phyloP scores from a whole-genome alignment of 1,140 invertebrate genomes.

The Eupeodes corollae region DNA sequence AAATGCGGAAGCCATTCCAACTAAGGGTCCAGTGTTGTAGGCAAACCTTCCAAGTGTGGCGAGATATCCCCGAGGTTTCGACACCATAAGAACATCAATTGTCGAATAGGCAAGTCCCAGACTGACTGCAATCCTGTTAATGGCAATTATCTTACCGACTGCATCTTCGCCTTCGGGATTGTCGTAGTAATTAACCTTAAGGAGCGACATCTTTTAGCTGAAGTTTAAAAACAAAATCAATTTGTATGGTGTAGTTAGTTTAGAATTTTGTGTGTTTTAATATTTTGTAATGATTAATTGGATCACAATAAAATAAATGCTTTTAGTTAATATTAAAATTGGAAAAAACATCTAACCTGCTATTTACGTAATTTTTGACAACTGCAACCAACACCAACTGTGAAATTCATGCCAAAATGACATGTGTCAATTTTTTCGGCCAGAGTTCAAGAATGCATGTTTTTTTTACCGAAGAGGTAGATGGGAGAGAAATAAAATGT shows the following conservation, averaged over 20 bases:
- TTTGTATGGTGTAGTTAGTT: too few species aligned
- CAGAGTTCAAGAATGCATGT: too few species aligned
- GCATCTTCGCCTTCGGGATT: slow-evolving; percentile 58
- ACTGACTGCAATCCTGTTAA: slow-evolving; percentile 44
- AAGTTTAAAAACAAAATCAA: neutral
- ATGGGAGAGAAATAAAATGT: too few species aligned
- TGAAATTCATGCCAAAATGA: too few species aligned
- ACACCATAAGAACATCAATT: slow-evolving; percentile 46
- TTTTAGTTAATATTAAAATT: too few species aligned
- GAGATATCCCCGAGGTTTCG: slow-evolving; percentile 44
- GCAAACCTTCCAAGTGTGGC: slow-evolving; percentile 40
- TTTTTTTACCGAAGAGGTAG: too few species aligned
- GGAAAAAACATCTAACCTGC: neutral
- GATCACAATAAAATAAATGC: too few species aligned
- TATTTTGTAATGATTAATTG: too few species aligned
- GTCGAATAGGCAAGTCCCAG: slow-evolving; percentile 40
- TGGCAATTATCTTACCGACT: slow-evolving; percentile 48
- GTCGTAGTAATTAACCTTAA: slow-evolving; percentile 47
- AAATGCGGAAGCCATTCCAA: slow-evolving; percentile 52
- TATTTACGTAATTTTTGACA: neutral
- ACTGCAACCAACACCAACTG: too few species aligned
- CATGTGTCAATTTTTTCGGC: too few species aligned
- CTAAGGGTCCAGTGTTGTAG: slow-evolving; percentile 45
- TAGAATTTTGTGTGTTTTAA: too few species aligned
- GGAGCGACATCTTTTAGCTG: slow-evolving; percentile 19